A percentile compares a stretch with the other conserved stretches of the same genome.
Conservation (phyloP, 2,797 vertebrate species). For the Eutrigla gurnardus region DNA sequence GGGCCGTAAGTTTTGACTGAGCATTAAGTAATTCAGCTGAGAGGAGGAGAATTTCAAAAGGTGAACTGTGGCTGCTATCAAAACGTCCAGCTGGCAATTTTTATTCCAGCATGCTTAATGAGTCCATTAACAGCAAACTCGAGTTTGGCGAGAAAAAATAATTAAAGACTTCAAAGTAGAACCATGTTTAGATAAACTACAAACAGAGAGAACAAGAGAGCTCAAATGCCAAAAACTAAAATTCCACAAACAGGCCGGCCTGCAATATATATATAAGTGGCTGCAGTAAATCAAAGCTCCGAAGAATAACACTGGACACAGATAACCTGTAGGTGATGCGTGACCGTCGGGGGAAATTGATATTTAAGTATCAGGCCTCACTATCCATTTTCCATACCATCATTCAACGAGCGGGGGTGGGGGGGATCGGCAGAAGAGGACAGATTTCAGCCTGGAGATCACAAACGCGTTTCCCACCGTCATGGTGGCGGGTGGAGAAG, state of each 20-base stretch:
- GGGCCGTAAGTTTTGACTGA: conserved; percentile 21
- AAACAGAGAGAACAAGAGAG: neutral
- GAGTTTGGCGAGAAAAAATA: conserved; percentile 12
- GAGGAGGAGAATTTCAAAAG: conserved; percentile 22
- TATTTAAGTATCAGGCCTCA: conserved; percentile 77
- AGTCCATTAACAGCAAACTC: conserved; percentile 27
- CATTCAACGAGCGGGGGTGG: conserved; percentile 57
- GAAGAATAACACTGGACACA: conserved; percentile 62
- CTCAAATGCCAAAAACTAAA: conserved; percentile 1
- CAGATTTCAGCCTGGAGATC: conserved; percentile 61
- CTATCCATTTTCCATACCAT: conserved; percentile 70
- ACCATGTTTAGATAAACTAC: conserved; percentile 5
- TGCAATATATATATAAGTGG: neutral
- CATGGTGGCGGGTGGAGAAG: conserved; percentile 51
- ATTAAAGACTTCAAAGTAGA: neutral
- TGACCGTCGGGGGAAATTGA: conserved; percentile 73
- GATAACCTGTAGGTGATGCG: conserved; percentile 70
- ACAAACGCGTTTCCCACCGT: conserved; percentile 56
- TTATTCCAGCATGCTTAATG: conserved; percentile 27
- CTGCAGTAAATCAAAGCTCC: conserved; percentile 47
- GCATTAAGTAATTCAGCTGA: conserved; percentile 33
- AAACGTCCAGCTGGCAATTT: conserved; percentile 34
- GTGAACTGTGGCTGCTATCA: conserved; percentile 28
- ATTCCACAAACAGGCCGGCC: conserved; percentile 3
- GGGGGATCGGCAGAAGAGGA: conserved; percentile 31